Percentiles rank a stretch among this genome's conserved stretches.
Evolutionary conservation across 1,140 invertebrate species (phyloP).

Genomic region (Drosophila trapezifrons): DNA sequence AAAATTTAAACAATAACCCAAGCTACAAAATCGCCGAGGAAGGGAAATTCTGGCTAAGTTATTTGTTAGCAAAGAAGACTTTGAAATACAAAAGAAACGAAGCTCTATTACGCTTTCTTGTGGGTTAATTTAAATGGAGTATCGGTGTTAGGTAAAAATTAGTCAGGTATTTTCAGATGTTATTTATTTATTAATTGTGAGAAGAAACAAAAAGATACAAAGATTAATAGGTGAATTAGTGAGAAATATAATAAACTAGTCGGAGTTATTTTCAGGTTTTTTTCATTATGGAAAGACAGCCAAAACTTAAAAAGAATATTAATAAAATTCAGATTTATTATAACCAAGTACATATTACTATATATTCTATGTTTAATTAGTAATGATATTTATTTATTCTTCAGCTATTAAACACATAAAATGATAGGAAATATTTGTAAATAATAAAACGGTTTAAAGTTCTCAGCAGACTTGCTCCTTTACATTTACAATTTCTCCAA

Average conservation of each 20-base stretch:
- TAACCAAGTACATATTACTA: no score
- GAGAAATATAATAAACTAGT: no score
- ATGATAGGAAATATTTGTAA: not conserved
- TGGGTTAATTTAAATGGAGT: not conserved
- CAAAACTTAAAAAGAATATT: no score
- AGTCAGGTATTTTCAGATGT: no score
- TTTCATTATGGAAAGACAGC: no score
- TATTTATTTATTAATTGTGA: no score
- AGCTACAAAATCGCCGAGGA: slow-evolving; percentile 53
- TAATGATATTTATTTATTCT: not conserved
- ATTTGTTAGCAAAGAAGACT: slow-evolving; percentile 27
- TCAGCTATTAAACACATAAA: not conserved
- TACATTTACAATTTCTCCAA: not conserved
- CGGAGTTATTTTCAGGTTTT: not conserved
- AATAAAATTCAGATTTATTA: not conserved
- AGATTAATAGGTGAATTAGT: no score
- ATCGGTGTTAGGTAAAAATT: no score
- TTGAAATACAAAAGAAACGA: slow-evolving; percentile 11
- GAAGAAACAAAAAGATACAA: no score
- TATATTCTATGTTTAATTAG: no score
- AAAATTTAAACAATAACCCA: slow-evolving; percentile 74
- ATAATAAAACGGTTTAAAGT: not conserved
- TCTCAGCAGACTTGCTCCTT: not conserved
- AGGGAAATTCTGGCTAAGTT: slow-evolving; percentile 17
- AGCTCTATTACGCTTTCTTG: slow-evolving; percentile 36